phyloP scores from a whole-genome alignment of 2,113 vertebrate genomes.

The Nothobranchius furzeri region DNA sequence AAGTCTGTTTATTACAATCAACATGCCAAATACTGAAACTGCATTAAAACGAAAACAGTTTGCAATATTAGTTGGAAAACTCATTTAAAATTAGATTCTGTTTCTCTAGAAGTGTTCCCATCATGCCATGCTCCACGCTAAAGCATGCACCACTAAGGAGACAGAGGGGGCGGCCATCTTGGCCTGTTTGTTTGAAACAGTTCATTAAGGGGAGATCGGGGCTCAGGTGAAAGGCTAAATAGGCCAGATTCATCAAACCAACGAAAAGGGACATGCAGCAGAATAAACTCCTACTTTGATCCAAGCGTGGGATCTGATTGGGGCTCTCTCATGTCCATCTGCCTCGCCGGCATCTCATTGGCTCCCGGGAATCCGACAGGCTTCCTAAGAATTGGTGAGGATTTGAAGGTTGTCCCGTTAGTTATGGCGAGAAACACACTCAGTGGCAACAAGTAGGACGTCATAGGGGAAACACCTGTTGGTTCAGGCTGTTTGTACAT shows the following conservation, averaged over 20 bases:
- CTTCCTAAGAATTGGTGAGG: conserved; percentile 81
- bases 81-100: conserved; percentile 17
- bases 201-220: conserved; percentile 54
- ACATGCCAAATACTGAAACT: no score
- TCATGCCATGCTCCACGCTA: conserved; percentile 82
- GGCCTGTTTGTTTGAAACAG: conserved; percentile 21
- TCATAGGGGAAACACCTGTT: conserved; percentile 58
- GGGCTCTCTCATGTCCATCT: conserved; percentile 85
- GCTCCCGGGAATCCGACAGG: conserved; percentile 83
- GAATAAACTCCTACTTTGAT: conserved; percentile 85
- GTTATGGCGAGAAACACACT: conserved; percentile 65
- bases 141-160: conserved; percentile 72
- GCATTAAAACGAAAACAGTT: conserved; percentile 15
- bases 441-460: conserved; percentile 46
- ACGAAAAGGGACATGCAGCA: conserved; percentile 80
- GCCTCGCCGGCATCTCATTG: conserved; percentile 82
- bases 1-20: no score
- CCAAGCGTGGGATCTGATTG: conserved; percentile 85
- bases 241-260: conserved; percentile 65
- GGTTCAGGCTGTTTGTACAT: conserved; percentile 36
- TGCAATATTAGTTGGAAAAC: conserved; percentile 19
- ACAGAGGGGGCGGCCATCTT: conserved; percentile 24
- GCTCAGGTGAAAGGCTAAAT: conserved; percentile 47
- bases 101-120: conserved; percentile 46
- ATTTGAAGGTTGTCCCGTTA: conserved; percentile 81